Evolutionary conservation across 2,113 vertebrate genomes (phyloP).

Genomic region (Grantiella picta): DNA sequence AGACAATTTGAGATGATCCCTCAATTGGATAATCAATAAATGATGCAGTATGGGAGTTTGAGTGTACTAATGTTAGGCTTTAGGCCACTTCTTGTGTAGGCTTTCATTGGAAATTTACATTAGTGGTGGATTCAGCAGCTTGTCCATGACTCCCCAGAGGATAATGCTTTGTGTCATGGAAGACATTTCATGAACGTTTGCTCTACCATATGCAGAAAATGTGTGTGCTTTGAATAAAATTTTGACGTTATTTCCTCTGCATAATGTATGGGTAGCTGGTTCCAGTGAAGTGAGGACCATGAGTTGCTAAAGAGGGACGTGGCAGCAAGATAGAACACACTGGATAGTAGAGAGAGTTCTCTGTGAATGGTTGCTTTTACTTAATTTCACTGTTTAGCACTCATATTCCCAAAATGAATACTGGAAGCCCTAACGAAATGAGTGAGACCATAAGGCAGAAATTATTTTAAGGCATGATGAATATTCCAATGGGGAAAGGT

Average conservation of each 20-base stretch:
- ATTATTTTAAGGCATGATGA: background rate
- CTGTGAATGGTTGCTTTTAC: background rate
- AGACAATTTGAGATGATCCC: background rate
- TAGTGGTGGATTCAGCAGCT: background rate
- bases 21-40: background rate
- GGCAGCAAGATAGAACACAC: background rate
- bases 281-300: background rate
- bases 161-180: background rate
- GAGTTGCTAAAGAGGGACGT: background rate
- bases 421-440: background rate
- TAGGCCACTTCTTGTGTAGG: background rate
- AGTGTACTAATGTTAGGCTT: background rate
- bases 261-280: background rate
- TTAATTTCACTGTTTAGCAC: background rate
- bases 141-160: background rate
- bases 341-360: background rate
- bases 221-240: rapidly evolving
- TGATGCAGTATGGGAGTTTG: background rate
- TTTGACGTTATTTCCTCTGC: background rate
- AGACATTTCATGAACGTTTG: background rate
- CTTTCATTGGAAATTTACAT: background rate
- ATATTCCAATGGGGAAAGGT: background rate
- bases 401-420: background rate
- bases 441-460: background rate
- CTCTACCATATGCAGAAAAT: background rate